Percentiles rank a stretch among this genome's conserved stretches.
Evolutionary conservation across 1,140 invertebrate genomes (phyloP).

Genomic region (Rhyzopertha dominica): DNA sequence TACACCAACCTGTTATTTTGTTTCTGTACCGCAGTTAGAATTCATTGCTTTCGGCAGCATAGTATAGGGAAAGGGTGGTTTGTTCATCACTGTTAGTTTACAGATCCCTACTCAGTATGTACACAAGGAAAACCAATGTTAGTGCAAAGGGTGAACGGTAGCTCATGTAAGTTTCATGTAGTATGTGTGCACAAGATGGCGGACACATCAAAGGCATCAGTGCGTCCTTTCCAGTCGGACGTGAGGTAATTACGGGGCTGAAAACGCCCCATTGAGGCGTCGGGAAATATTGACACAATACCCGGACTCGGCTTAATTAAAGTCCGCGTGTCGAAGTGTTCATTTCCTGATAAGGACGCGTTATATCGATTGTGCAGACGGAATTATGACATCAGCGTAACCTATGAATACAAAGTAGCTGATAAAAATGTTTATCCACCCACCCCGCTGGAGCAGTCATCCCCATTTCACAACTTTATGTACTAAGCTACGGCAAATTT

Average conservation of each 20-base stretch:
- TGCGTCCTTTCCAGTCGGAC: slow-evolving; percentile 18
- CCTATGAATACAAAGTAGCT: slow-evolving; percentile 46
- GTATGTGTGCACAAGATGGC: slow-evolving; percentile 30
- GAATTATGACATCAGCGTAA: slow-evolving; percentile 43
- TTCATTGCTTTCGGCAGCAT: too few relatives aligned
- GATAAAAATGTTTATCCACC: slow-evolving; percentile 45
- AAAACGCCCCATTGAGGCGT: slow-evolving; percentile 25
- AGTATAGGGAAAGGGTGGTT: too few relatives aligned
- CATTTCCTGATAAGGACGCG: slow-evolving; percentile 37
- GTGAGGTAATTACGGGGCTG: slow-evolving; percentile 35
- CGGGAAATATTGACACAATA: slow-evolving; percentile 39
- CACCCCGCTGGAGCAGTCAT: slow-evolving; percentile 11
- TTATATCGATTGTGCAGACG: slow-evolving; percentile 27
- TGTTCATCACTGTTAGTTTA: too few relatives aligned
- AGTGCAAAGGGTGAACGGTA: slow-evolving; percentile 26
- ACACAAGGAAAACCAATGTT: slow-evolving; percentile 30
- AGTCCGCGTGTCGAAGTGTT: slow-evolving; percentile 35
- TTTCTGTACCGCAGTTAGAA: too few relatives aligned
- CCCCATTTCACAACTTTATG: slow-evolving; percentile 17
- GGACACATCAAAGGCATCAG: slow-evolving; percentile 32
- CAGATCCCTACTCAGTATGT: too few relatives aligned
- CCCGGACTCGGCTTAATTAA: slow-evolving; percentile 36
- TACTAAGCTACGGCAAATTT: slow-evolving; percentile 28
- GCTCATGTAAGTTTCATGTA: slow-evolving; percentile 33
- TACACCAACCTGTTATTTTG: too few relatives aligned